These are phyloP conservation scores for Cremastobaeus sp. DNA, from an alignment of 2,888 invertebrate genomes.

Conservation along the genomic window DNA sequence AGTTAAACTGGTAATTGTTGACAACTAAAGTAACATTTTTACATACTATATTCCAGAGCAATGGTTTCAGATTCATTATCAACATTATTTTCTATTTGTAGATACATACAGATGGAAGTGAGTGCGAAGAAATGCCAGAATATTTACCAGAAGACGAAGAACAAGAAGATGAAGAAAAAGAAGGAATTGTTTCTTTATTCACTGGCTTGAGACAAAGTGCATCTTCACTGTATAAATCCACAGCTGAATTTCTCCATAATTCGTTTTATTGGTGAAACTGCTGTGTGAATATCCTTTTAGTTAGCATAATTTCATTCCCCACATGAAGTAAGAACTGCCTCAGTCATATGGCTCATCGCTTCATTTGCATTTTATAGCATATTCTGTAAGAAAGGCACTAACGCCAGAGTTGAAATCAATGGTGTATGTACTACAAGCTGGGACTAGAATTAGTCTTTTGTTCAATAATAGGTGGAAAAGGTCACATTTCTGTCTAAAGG, in stretches of 20 bases:
- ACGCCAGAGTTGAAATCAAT: no score
- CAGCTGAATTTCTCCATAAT: slow-evolving; percentile 75
- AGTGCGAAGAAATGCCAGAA: slow-evolving; percentile 74
- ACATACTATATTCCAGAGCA: not conserved
- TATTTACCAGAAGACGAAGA: slow-evolving; percentile 76
- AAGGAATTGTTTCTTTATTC: slow-evolving; percentile 76
- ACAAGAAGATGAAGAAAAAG: slow-evolving; percentile 72
- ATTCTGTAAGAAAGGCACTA: no score
- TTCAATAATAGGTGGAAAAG: no score
- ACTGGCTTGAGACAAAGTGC: slow-evolving; percentile 76
- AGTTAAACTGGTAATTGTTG: slow-evolving; percentile 71
- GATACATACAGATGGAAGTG: slow-evolving; percentile 69
- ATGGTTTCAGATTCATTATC: not conserved
- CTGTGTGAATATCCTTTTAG: slow-evolving; percentile 22
- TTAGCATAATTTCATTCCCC: slow-evolving; percentile 45
- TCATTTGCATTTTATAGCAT: no score
- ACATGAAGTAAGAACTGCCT: not conserved
- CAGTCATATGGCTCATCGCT: not conserved
- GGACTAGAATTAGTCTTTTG: no score
- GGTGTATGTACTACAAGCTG: no score
- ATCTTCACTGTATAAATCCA: slow-evolving; percentile 75
- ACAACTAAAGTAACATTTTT: not conserved
- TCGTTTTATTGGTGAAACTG: slow-evolving; percentile 76
- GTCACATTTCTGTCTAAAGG: no score
- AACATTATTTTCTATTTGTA: slow-evolving; percentile 47